Conservation (phyloP, 2,888 invertebrate genomes). For the Aleiodes leptofemur region DNA sequence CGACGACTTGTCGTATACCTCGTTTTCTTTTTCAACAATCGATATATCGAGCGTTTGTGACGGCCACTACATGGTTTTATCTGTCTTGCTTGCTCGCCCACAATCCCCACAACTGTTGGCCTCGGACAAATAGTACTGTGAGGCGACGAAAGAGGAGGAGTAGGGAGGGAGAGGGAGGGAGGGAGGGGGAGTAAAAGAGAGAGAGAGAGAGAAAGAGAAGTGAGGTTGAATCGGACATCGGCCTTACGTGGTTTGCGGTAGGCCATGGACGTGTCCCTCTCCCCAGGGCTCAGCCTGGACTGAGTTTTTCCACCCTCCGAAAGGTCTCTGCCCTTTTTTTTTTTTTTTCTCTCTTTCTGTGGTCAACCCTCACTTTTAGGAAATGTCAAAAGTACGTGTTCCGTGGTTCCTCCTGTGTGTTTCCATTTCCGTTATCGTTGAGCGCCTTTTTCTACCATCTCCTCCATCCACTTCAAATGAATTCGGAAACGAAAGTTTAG, state of each 20-base stretch:
- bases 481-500: no score
- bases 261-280: conserved; percentile 69
- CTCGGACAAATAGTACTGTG: conserved; percentile 31
- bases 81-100: conserved; percentile 32
- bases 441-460: no score
- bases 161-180: background rate
- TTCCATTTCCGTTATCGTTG: background rate
- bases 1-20: conserved; percentile 65
- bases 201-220: conserved; percentile 44
- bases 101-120: conserved; percentile 27
- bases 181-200: conserved; percentile 45
- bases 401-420: conserved; percentile 2
- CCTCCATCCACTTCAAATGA: no score
- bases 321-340: background rate
- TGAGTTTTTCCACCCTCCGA: conserved; percentile 36
- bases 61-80: conserved; percentile 39
- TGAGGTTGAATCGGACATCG: conserved; percentile 48
- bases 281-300: background rate
- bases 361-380: conserved; percentile 5
- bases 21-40: conserved; percentile 60
- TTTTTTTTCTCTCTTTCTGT: background rate
- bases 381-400: conserved; percentile 10
- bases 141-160: conserved; percentile 31
- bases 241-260: conserved; percentile 70
- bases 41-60: conserved; percentile 70